These are phyloP conservation scores for Caloenas nicobarica DNA, from an alignment of 2,113 vertebrate species.

Conservation along the genomic window DNA sequence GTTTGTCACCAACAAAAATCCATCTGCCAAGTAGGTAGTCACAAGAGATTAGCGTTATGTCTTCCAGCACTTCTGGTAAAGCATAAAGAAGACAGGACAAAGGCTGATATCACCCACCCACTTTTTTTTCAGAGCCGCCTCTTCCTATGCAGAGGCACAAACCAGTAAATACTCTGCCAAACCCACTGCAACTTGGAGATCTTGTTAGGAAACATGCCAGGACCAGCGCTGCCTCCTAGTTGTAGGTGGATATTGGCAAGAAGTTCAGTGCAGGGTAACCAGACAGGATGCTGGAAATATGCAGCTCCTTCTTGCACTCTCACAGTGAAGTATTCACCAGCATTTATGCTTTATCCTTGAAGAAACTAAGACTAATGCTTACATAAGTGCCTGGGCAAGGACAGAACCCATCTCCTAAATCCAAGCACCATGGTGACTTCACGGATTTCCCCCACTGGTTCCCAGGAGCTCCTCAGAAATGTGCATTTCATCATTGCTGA, in stretches of 20 bases:
- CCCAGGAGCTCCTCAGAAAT: not conserved
- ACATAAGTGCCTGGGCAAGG: not conserved
- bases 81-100: not conserved
- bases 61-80: not conserved
- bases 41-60: not conserved
- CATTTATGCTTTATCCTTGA: not conserved
- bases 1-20: not conserved
- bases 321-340: not conserved
- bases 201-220: slow-evolving; percentile 17
- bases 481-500: not conserved
- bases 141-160: not conserved
- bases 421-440: not conserved
- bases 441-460: not conserved
- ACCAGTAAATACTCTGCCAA: not conserved
- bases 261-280: not conserved
- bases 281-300: not conserved
- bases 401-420: not conserved
- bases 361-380: not conserved
- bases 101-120: not conserved
- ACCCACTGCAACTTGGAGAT: not conserved
- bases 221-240: not conserved
- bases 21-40: not conserved
- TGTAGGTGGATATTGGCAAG: slow-evolving; percentile 42
- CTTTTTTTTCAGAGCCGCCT: not conserved
- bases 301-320: not conserved